A percentile compares a stretch with the other conserved stretches of the same genome.
phyloP scores from a whole-genome alignment of 2,113 vertebrate genomes.

The Podarcis muralis region DNA sequence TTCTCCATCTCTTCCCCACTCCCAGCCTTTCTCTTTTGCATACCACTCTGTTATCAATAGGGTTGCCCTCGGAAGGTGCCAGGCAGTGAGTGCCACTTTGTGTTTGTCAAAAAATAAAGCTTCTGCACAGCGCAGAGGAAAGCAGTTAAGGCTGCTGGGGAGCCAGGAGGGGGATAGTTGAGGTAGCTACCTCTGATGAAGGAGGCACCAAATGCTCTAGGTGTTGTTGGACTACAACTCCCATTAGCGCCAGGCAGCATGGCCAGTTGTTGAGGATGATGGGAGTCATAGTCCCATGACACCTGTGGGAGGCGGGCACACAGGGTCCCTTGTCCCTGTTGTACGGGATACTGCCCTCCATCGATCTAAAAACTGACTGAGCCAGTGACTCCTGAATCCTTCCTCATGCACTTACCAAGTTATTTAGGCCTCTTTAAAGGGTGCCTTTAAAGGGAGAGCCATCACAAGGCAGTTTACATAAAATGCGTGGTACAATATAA shows the following conservation, averaged over 20 bases:
- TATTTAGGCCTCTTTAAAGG: background rate
- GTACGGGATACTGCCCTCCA: background rate
- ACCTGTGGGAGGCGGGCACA: background rate
- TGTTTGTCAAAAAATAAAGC: background rate
- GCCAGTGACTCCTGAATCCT: too few species aligned
- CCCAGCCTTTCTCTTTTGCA: background rate
- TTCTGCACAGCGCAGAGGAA: background rate
- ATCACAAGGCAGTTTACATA: background rate
- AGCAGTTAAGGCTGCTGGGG: background rate
- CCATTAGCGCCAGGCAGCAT: background rate
- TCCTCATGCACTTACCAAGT: background rate
- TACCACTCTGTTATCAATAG: background rate
- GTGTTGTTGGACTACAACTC: background rate
- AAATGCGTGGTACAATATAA: background rate
- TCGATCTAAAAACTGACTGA: background rate
- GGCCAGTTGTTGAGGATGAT: background rate
- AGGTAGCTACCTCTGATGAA: background rate
- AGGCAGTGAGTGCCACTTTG: background rate
- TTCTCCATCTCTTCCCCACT: background rate
- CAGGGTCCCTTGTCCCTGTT: background rate
- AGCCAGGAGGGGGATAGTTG: background rate
- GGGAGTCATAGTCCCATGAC: background rate
- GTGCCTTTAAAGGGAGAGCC: background rate
- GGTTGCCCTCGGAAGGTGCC: background rate
- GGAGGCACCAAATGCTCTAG: background rate